phyloP scores from a whole-genome alignment of 2,888 invertebrate genomes.

The Hymenopus coronatus region DNA sequence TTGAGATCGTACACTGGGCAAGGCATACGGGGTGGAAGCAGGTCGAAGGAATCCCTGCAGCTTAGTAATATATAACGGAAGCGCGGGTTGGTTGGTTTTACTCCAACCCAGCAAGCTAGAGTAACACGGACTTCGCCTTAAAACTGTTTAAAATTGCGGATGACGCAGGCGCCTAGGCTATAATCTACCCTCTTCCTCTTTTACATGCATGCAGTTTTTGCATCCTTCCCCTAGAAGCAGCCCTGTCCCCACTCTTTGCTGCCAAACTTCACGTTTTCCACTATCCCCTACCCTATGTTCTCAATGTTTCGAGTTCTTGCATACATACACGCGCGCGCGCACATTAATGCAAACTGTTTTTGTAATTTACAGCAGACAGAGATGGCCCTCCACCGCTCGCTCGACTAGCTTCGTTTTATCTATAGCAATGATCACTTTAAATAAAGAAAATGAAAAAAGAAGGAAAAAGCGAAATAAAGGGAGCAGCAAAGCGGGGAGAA shows the following conservation, averaged over 20 bases:
- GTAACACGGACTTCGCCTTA: neutral
- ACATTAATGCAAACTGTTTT: constrained; percentile 33
- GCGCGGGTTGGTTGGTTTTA: constrained; percentile 7
- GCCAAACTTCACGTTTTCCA: neutral
- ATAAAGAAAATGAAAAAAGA: constrained; percentile 27
- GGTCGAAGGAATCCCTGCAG: neutral
- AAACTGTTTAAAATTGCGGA: constrained; percentile 17
- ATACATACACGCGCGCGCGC: neutral
- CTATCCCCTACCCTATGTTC: neutral
- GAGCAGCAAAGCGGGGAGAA: neutral
- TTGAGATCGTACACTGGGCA: neutral
- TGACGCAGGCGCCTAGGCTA: constrained; percentile 22
- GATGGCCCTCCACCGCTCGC: neutral
- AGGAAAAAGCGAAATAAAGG: neutral
- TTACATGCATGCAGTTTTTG: neutral
- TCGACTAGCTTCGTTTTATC: constrained; percentile 20
- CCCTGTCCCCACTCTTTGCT: constrained; percentile 1
- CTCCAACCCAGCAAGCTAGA: neutral
- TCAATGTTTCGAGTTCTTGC: neutral
- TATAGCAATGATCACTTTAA: constrained; percentile 31
- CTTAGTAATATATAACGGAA: neutral
- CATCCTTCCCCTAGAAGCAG: neutral
- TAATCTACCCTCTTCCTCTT: neutral
- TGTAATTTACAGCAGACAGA: constrained; percentile 30
- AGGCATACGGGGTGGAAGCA: neutral